Conservation (phyloP, 92 coral and sea anemone genomes). For the Epizoanthus ramosus region DNA sequence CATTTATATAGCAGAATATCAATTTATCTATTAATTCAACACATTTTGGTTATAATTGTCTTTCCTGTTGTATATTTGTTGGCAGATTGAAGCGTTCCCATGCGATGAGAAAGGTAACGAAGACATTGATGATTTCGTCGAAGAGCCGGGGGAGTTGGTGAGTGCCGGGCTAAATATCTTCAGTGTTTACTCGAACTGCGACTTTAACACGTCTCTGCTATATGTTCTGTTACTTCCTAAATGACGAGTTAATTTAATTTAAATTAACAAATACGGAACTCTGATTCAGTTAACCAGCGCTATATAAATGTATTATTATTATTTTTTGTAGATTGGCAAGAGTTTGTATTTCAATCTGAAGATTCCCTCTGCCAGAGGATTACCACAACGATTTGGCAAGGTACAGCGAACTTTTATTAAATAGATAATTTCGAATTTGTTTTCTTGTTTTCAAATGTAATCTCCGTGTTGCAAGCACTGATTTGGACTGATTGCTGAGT, state of each 20-base stretch:
- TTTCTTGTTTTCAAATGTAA: too few species aligned
- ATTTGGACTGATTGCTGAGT: too few species aligned
- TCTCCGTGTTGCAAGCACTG: too few species aligned
- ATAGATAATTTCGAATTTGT: too few species aligned
- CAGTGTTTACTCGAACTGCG: background rate
- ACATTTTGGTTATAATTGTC: too few species aligned
- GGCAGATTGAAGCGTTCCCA: slow-evolving; percentile 78
- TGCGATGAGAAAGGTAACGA: slow-evolving; percentile 71
- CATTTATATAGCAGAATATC: background rate
- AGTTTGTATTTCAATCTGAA: slow-evolving; percentile 69
- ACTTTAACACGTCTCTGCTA: background rate
- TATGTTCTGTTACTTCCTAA: background rate
- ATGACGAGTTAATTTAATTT: too few species aligned
- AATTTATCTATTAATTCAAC: background rate
- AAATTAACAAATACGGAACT: background rate
- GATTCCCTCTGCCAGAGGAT: slow-evolving; percentile 83
- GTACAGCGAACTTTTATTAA: slow-evolving; percentile 43
- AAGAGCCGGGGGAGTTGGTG: slow-evolving; percentile 85
- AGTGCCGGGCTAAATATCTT: background rate
- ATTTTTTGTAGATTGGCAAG: slow-evolving; percentile 78
- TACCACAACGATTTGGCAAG: slow-evolving; percentile 87
- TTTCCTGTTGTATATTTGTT: background rate
- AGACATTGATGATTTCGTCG: slow-evolving; percentile 80
- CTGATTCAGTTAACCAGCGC: background rate
- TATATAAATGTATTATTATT: too few species aligned